Evolutionary conservation across 2,888 invertebrate genomes (phyloP), one percentile per base, ranked within the genome.

Genomic region (Hofmannophila pseudospretella): DNA sequence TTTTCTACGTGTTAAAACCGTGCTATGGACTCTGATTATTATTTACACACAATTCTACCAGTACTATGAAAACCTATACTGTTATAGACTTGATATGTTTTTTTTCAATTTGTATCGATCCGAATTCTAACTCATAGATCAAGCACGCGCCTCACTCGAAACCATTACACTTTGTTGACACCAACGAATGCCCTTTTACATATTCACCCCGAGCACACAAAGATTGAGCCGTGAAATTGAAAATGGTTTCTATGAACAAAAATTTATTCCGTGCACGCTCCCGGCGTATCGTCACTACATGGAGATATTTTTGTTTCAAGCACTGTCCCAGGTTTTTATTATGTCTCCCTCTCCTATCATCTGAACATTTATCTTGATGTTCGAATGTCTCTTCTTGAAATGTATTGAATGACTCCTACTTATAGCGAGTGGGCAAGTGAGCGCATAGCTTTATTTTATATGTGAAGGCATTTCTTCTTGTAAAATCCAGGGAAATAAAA

Each of bases 171-270:
- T 80, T 73, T 80, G 77, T 84, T 84, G 80, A 81, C 82, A 80
- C 70, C 81, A 78, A 82, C 77, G 77, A 78, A 78, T 80, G 78
- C 75, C 79, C 73, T 76, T 80, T 81, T 80, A 82, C 76, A 81
- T 81, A 85, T 85, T 81, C 81, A 78, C 79, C 76, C 78, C 78
- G 75, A 75, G 73, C 80, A 78, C 71, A 80, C 78, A 84, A 81
- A 82, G 82, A 85, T 84, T 85, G 84, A 84, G 80, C 78, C 77
- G 76, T 85, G 77, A 82, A 85, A 85, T 84, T 84, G 84, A 82
- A 85, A 84, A 82, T 82, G 76, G 76, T 80, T 82, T 75, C 80
- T 75, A 81, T 82, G 77, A 76, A 76, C 80, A 78, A 80, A 79
- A 84, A 76, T 77, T 64, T 84, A 85, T 85, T 82, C 81, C 45